Percentiles rank a stretch among this genome's conserved stretches.
Conservation (phyloP, 2,797 vertebrate genomes). For the Syngnathus acus region DNA sequence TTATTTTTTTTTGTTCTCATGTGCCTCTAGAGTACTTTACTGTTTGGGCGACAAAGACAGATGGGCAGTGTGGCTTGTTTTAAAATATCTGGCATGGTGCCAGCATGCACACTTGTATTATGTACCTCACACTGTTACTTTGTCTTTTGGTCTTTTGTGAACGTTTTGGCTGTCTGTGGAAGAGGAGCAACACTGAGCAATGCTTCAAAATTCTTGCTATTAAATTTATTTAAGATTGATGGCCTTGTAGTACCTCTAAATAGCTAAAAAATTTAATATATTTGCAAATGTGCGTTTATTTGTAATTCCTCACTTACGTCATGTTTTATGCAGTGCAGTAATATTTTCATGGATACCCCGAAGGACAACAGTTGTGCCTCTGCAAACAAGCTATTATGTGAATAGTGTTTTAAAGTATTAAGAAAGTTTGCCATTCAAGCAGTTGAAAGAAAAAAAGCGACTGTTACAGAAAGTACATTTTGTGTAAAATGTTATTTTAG, state of each 20-base stretch:
- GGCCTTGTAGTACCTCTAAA: not conserved
- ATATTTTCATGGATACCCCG: no score
- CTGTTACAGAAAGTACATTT: not conserved
- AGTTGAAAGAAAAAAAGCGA: not conserved
- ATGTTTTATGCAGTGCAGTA: no score
- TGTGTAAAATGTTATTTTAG: not conserved
- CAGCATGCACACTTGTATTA: constrained; percentile 36
- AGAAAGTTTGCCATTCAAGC: not conserved
- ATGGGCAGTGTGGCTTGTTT: constrained; percentile 46
- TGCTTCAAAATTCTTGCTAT: not conserved
- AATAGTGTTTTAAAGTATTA: not conserved
- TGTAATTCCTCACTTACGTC: no score
- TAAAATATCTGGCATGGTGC: constrained; percentile 40
- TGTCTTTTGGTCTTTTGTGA: constrained; percentile 17
- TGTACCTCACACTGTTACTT: constrained; percentile 41
- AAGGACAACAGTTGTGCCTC: not conserved
- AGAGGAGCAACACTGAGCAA: constrained; percentile 3
- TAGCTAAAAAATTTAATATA: no score
- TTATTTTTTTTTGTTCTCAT: not conserved
- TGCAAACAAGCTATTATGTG: not conserved
- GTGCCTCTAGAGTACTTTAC: constrained; percentile 16
- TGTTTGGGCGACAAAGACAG: constrained; percentile 34
- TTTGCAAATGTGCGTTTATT: no score
- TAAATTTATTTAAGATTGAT: not conserved
- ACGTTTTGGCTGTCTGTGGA: not conserved